A percentile compares a stretch with the other conserved stretches of the same genome.
phyloP scores from a whole-genome alignment of 2,113 vertebrate genomes.

The Lepus timidus region DNA sequence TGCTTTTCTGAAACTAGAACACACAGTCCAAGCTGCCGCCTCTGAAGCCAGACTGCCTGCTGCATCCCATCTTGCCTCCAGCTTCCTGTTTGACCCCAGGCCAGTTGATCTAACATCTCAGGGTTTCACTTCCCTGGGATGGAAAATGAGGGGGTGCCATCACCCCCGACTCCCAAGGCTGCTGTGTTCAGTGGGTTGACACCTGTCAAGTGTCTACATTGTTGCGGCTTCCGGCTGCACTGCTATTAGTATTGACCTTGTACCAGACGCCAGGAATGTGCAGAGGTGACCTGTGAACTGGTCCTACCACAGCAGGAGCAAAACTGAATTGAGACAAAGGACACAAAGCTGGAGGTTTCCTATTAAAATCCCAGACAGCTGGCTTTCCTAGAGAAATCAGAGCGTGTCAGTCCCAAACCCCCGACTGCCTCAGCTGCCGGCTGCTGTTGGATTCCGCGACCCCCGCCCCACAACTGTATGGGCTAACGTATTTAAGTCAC shows the following conservation, averaged over 20 bases:
- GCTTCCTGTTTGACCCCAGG: not conserved
- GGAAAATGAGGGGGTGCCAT: not conserved
- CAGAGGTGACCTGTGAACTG: slow-evolving; percentile 8
- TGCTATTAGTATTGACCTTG: not conserved
- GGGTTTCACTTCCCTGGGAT: not conserved
- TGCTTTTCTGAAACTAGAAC: not conserved
- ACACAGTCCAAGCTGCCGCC: not conserved
- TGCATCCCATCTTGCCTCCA: not conserved
- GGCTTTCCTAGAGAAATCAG: slow-evolving; percentile 31
- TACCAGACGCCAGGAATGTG: not conserved
- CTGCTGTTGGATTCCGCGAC: not conserved
- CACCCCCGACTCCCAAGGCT: not conserved
- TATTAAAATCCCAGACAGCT: slow-evolving; percentile 14
- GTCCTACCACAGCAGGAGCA: not conserved
- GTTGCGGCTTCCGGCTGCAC: too few relatives aligned
- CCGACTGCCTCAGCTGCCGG: not conserved
- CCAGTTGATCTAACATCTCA: not conserved
- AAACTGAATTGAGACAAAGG: not conserved
- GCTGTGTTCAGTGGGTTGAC: not conserved
- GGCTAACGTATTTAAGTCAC: not conserved
- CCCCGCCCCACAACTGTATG: not conserved
- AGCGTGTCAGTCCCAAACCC: not conserved
- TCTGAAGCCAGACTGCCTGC: not conserved
- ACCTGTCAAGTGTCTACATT: not conserved
- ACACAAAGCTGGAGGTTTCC: not conserved